A percentile compares a stretch with the other conserved stretches of the same genome.
Evolutionary conservation across 1,140 invertebrate genomes (phyloP).

Genomic region (Lasioglossum baleicum): DNA sequence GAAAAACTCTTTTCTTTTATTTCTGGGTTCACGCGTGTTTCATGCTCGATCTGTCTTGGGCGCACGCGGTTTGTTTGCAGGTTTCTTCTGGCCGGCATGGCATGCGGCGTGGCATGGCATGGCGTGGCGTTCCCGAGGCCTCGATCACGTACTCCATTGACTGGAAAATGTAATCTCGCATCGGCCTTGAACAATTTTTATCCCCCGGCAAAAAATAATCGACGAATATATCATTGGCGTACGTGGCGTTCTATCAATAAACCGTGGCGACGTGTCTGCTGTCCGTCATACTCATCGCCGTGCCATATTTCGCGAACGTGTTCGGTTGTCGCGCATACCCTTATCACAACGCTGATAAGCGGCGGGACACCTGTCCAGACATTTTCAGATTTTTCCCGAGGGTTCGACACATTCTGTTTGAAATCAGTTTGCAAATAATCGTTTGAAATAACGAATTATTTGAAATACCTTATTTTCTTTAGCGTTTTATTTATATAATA

Average conservation of each 20-base stretch:
- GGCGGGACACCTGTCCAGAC: no score
- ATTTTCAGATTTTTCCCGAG: no score
- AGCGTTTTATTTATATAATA: no score
- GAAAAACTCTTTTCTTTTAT: neutral
- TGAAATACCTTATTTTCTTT: no score
- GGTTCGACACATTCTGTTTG: no score
- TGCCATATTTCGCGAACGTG: no score
- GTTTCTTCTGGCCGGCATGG: slow-evolving; percentile 5
- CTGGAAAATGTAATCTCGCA: slow-evolving; percentile 44
- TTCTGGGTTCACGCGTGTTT: slow-evolving; percentile 10
- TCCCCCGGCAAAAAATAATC: slow-evolving; percentile 45
- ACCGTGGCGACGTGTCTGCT: slow-evolving; percentile 22
- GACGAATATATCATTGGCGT: slow-evolving; percentile 32
- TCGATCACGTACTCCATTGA: slow-evolving; percentile 48
- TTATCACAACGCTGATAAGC: no score
- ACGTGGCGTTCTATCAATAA: slow-evolving; percentile 45
- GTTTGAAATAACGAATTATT: no score
- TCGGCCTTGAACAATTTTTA: slow-evolving; percentile 53
- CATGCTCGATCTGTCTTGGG: slow-evolving; percentile 1
- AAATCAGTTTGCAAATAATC: no score
- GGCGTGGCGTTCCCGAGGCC: neutral
- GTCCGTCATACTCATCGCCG: no score
- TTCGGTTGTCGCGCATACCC: no score
- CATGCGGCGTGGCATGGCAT: no score
- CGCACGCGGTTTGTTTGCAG: slow-evolving; percentile 21